These are phyloP conservation scores for Podiceps cristatus DNA, from an alignment of 2,113 vertebrate genomes.

Conservation along the genomic window DNA sequence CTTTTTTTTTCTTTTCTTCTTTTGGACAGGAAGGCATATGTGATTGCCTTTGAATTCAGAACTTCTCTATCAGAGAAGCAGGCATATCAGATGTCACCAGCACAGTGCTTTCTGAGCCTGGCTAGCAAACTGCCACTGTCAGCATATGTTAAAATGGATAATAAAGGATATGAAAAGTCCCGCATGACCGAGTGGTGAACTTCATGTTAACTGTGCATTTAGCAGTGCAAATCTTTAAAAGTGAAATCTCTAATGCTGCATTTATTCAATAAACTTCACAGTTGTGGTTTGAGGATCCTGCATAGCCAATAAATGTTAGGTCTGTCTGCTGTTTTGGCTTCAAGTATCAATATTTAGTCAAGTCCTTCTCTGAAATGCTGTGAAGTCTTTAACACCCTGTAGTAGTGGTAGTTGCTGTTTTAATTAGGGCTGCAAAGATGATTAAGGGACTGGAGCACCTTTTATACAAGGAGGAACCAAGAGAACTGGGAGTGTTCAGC, in stretches of 20 bases:
- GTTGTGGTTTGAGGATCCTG: neutral
- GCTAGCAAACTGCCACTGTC: slow-evolving; percentile 47
- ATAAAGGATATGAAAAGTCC: slow-evolving; percentile 48
- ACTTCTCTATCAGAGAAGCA: neutral
- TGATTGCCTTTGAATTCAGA: slow-evolving; percentile 39
- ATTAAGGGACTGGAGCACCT: neutral
- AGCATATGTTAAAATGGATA: slow-evolving; percentile 33
- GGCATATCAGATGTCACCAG: slow-evolving; percentile 28
- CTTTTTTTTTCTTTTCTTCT: neutral
- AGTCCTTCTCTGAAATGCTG: neutral
- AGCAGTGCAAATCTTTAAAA: slow-evolving; percentile 9
- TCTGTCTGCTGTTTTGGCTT: slow-evolving; percentile 21
- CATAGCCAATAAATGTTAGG: neutral
- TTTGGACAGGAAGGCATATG: neutral
- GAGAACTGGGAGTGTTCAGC: neutral
- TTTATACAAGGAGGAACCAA: neutral
- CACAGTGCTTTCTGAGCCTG: slow-evolving; percentile 28
- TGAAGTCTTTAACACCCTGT: neutral
- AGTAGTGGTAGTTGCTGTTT: neutral
- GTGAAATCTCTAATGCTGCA: neutral
- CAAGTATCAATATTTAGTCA: neutral
- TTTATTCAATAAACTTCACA: neutral
- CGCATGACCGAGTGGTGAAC: slow-evolving; percentile 41
- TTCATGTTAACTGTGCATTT: slow-evolving; percentile 26
- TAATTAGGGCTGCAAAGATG: neutral